Evolutionary conservation across 2,113 vertebrate genomes (phyloP).

Genomic region (Neomonachus schauinslandi): DNA sequence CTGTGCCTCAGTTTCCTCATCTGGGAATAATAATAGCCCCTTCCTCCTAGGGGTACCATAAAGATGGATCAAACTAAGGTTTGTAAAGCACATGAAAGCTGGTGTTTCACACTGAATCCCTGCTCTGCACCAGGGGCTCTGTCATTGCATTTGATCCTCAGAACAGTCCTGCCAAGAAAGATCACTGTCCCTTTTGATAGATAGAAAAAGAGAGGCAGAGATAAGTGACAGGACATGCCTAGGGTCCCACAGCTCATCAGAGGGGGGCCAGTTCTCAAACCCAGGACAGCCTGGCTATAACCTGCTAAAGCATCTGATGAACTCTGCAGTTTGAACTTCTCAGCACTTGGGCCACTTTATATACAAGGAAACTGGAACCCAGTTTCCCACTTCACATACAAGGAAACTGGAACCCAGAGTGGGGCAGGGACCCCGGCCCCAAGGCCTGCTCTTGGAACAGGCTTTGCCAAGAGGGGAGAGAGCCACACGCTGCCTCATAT

Average conservation of each 20-base stretch:
- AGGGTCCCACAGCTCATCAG: neutral
- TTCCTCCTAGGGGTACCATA: neutral
- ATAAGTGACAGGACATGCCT: neutral
- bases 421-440: neutral
- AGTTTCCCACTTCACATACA: neutral
- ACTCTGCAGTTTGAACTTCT: neutral
- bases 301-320: neutral
- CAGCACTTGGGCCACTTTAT: neutral
- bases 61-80: neutral
- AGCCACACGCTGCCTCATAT: fast-evolving
- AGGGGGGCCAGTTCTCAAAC: neutral
- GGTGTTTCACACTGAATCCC: neutral
- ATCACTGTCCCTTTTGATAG: neutral
- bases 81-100: neutral
- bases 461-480: neutral
- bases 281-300: neutral
- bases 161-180: neutral
- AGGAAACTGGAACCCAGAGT: neutral
- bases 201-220: neutral
- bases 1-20: neutral
- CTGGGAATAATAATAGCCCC: neutral
- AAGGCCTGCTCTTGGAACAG: neutral
- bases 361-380: neutral
- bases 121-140: neutral
- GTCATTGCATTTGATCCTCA: neutral